phyloP scores from a whole-genome alignment of 1,140 invertebrate species.

The Drosophila dunni region DNA sequence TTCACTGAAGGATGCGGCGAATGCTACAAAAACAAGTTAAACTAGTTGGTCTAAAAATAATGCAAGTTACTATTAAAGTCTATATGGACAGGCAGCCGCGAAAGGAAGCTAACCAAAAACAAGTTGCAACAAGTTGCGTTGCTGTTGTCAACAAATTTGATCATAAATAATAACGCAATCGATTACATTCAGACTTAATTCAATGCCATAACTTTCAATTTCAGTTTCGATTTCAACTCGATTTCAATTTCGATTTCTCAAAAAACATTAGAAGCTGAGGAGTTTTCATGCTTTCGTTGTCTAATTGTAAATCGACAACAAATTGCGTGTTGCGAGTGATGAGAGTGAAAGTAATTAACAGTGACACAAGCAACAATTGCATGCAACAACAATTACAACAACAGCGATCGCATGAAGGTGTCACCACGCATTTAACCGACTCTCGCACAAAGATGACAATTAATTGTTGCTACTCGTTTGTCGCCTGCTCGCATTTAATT shows the following conservation, averaged over 20 bases:
- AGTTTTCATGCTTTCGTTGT: constrained; percentile 51
- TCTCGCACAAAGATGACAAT: constrained; percentile 44
- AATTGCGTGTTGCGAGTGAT: constrained; percentile 58
- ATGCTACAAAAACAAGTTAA: constrained; percentile 61
- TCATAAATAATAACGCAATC: constrained; percentile 57
- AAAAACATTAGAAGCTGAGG: constrained; percentile 29
- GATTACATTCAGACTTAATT: constrained; percentile 31
- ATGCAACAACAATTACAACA: neutral
- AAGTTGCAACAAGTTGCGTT: constrained; percentile 31
- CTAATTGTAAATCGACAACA: constrained; percentile 52
- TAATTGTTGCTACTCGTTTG: constrained; percentile 51
- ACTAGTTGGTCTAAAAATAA: constrained; percentile 75
- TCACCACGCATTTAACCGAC: constrained; percentile 36
- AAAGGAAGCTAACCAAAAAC: constrained; percentile 38
- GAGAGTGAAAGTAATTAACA: constrained; percentile 76
- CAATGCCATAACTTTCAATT: constrained; percentile 63
- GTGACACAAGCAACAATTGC: constrained; percentile 24
- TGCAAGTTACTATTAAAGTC: constrained; percentile 51
- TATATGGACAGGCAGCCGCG: constrained; percentile 4
- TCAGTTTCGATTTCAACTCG: constrained; percentile 47
- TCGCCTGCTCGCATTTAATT: constrained; percentile 65
- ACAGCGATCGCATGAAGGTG: constrained; percentile 2
- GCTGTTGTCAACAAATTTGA: constrained; percentile 38
- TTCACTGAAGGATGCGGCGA: constrained; percentile 57
- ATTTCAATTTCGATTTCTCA: constrained; percentile 41